Evolutionary conservation across 2,797 vertebrate genomes (phyloP).

Genomic region (Diplodus puntazzo): DNA sequence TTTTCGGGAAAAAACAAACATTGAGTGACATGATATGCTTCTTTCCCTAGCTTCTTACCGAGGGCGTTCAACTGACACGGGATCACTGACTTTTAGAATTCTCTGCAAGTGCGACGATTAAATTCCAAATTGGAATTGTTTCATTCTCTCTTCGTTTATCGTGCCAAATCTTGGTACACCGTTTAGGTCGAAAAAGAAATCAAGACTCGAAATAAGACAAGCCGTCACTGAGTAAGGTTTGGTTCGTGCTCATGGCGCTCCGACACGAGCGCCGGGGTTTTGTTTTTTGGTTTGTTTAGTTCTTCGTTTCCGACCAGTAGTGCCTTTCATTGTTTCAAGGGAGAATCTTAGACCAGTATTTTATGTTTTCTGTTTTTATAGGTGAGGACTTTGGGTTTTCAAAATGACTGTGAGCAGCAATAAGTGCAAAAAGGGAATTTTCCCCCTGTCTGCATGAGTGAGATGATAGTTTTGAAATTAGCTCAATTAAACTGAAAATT

Average conservation of each 20-base stretch:
- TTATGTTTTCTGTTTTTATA: constrained; percentile 67
- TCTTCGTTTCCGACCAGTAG: constrained; percentile 95
- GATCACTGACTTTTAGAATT: constrained; percentile 97
- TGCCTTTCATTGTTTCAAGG: constrained; percentile 97
- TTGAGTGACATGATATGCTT: constrained; percentile 84
- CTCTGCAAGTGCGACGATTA: constrained; percentile 94
- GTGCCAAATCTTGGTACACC: constrained; percentile 97
- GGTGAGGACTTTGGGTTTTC: constrained; percentile 75
- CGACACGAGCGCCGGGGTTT: constrained; percentile 73
- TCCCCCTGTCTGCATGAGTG: constrained; percentile 82
- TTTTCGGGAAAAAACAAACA: constrained; percentile 81
- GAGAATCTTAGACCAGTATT: constrained; percentile 90
- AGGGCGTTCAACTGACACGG: constrained; percentile 88
- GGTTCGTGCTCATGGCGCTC: constrained; percentile 79
- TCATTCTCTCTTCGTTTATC: constrained; percentile 95
- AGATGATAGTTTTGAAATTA: constrained; percentile 87
- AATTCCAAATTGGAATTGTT: constrained; percentile 99
- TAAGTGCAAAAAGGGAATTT: constrained; percentile 88
- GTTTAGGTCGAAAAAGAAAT: constrained; percentile 89
- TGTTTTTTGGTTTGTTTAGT: constrained; percentile 80
- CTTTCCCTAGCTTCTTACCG: constrained; percentile 91
- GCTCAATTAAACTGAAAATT: constrained; percentile 88
- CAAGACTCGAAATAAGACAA: constrained; percentile 78
- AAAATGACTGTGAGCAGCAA: constrained; percentile 90
- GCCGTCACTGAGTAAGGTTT: constrained; percentile 78